These are phyloP conservation scores for Prostheceraeus crozeri DNA, from an alignment of 2,888 invertebrate genomes.

Conservation along the genomic window DNA sequence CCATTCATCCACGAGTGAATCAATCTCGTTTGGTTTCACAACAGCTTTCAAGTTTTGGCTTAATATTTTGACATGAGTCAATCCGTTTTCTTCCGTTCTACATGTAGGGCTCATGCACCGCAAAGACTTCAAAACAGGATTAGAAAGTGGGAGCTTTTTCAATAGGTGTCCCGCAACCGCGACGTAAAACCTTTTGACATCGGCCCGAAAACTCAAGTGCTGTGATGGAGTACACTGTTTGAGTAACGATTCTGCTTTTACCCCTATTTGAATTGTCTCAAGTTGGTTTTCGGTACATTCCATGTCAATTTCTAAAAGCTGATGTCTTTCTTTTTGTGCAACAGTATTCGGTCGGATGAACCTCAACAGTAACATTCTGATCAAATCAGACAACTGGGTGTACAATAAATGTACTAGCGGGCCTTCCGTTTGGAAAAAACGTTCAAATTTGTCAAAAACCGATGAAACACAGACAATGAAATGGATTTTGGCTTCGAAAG, in stretches of 20 bases:
- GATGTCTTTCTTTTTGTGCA: background rate
- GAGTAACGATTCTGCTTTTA: background rate
- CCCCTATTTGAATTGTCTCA: background rate
- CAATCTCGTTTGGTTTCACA: too few species aligned
- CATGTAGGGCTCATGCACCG: too few species aligned
- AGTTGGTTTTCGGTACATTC: conserved; percentile 4
- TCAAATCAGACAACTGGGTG: conserved; percentile 7
- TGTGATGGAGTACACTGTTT: conserved; percentile 6
- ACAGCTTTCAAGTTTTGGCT: too few species aligned
- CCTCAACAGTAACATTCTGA: conserved; percentile 2
- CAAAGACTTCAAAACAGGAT: background rate
- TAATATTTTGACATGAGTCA: too few species aligned
- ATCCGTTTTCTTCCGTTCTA: too few species aligned
- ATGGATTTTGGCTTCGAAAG: conserved; percentile 14
- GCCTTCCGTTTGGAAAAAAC: conserved; percentile 20
- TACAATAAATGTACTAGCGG: conserved; percentile 18
- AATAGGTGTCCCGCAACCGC: conserved; percentile 8
- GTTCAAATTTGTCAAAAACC: conserved; percentile 25
- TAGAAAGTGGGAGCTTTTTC: background rate
- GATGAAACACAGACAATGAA: conserved; percentile 16
- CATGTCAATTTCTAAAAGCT: conserved; percentile 14
- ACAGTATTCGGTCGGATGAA: conserved; percentile 8
- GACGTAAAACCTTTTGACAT: conserved; percentile 5
- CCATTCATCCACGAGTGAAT: too few species aligned
- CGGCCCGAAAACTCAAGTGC: background rate